Evolutionary conservation across 2,888 invertebrate genomes (phyloP).

Genomic region (Agriopis aurantiaria): DNA sequence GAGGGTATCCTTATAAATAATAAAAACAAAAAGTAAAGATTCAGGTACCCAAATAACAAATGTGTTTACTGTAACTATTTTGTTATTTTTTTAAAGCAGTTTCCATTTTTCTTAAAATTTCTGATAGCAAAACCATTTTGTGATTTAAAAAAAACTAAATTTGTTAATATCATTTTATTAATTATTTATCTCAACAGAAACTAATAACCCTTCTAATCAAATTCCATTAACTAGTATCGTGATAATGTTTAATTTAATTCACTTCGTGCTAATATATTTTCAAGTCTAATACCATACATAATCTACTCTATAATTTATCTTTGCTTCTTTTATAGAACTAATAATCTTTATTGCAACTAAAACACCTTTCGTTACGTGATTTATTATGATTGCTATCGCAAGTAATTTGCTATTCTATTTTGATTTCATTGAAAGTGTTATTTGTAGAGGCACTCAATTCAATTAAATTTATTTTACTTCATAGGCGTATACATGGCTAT

Average conservation of each 20-base stretch:
- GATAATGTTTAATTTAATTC: conserved; percentile 26
- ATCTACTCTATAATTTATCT: conserved; percentile 41
- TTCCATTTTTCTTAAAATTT: too few relatives aligned
- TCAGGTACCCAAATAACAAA: too few relatives aligned
- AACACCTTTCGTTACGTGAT: conserved; percentile 66
- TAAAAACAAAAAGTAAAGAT: too few relatives aligned
- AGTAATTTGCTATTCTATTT: conserved; percentile 61
- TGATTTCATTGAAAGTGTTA: conserved; percentile 78
- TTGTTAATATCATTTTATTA: too few relatives aligned
- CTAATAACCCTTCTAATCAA: conserved; percentile 4
- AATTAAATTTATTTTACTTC: too few relatives aligned
- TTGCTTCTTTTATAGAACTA: conserved; percentile 35
- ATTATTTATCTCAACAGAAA: not conserved
- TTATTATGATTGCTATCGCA: conserved; percentile 84
- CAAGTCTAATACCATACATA: conserved; percentile 42
- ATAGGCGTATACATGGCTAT: conserved; percentile 18
- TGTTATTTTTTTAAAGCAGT: too few relatives aligned
- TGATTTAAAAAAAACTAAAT: too few relatives aligned
- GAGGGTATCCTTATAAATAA: too few relatives aligned
- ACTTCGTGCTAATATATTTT: conserved; percentile 40
- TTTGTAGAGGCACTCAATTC: conserved; percentile 55
- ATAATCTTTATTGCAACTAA: conserved; percentile 41
- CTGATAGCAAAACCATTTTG: too few relatives aligned
- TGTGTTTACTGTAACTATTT: too few relatives aligned
- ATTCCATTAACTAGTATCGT: conserved; percentile 49